Base-by-base conservation (phyloP, 1,140 invertebrate genomes). In the Metopolophium dirhodum region DNA sequence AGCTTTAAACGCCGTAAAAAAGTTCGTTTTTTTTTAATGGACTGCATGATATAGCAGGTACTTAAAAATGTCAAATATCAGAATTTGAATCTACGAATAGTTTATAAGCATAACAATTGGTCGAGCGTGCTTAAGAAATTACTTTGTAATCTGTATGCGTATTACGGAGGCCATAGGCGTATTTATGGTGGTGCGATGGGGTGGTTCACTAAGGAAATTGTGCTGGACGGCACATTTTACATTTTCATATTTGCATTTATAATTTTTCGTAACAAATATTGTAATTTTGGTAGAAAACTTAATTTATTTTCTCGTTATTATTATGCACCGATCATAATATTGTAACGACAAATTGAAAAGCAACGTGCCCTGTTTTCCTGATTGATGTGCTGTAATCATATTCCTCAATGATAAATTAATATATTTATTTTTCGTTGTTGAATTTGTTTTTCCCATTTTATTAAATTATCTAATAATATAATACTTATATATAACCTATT, bases 271-370 rank as follows among this genome's bases (percentile, higher is more conserved):
- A n/a, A n/a, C 30, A 35, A 77, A n/a, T n/a, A 35, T 77, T 77
- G 0, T n/a, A 77, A 77, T 77, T n/a, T 77, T 77, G 30, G 14
- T 77, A n/a, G 61, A n/a, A 77, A n/a, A 35, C 30, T n/a, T 77
- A 77, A 77, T 77, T 77, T 77, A 77, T 77, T 77, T 77, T 77
- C 30, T n/a, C 14, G 61, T 77, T 77, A 77, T 77, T 77, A 77
- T 77, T 77, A 77, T n/a, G 61, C 61, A 77, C 61, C 61, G 30
- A 77, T 77, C 61, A 77, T 77, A 61, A 61, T 61, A 77, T n/a
- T 77, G 61, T n/a, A 77, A n/a, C 61, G 30, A 77, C 30, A 77
- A 77, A 77, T 77, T 77, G n/a, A 77, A 77, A 77, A 77, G n/a
- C 3, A 77, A 77, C 30, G 61, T 77, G n/a, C 14, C n/a, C n/a